Evolutionary conservation across 1,140 invertebrate genomes (phyloP), one percentile per base, ranked within the genome.

Genomic region (Trichonephila inaurata): DNA sequence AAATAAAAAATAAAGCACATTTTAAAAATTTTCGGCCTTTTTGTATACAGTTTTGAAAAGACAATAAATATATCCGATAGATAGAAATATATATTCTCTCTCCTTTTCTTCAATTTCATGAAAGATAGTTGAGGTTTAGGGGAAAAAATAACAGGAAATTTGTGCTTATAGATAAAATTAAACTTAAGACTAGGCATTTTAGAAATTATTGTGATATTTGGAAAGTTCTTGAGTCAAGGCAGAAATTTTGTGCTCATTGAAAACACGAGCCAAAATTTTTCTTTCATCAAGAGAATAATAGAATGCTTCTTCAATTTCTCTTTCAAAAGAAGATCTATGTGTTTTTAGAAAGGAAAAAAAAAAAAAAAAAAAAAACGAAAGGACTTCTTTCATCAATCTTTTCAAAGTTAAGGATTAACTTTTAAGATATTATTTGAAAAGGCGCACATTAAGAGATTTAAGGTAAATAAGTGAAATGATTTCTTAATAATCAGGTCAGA

Each of bases 1-100:
- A n/a, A 8, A 85, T 14, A 61, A 28, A 24, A n/a, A 60, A 40
- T 77, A 77, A 77, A 77, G 51, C 44, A 6, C 51, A 19, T 21
- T 18, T 85, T 4, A 12, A 58, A 51, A 83, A 83, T 16, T 85
- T 85, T 85, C 60, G 58, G n/a, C 58, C 83, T 85, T 85, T 85
- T 58, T 58, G 21, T 40, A 21, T 16, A 18, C 24, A 33, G 51
- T 2, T 60, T 85, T 24, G 44, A 60, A 58, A 24, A 61, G 58
- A 60, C 83, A 85, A 85, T 85, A 85, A 85, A 85, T 85, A 85
- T 85, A 58, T 10, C 44, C 16, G 83, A 58, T 58, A 44, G 58
- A 85, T 1, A 51, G 51, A 16, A 3, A 19, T 58, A 58, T 61
- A 58, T 60, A 28, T 60, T 51, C 1, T 12, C 7, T 51, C 10